Evolutionary conservation across 2,797 vertebrate genomes (phyloP), one percentile per base, ranked within the genome.

Genomic region (Cossypha caffra): DNA sequence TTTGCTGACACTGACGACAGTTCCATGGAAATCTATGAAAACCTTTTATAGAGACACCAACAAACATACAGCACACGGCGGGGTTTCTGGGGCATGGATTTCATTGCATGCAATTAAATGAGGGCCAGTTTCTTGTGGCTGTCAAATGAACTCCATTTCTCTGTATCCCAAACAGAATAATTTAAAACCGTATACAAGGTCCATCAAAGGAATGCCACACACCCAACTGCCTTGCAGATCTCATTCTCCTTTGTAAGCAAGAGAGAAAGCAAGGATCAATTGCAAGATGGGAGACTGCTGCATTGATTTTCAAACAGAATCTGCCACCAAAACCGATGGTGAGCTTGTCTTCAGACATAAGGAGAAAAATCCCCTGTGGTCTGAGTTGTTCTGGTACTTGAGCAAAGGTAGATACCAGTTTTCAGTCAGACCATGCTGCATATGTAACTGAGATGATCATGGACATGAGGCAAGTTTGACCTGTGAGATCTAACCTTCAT

Each of bases 281-380:
- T 78, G 88, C 80, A 89, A 89, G 68, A 89, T 16, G 21, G 88
- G 81, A 95, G 75, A 77, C 31, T 62, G 42, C 72, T 40, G 61
- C 78, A 92, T 62, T 89, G 72, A 94, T 94, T 97, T 96, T 95
- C 93, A 95, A 93, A 93, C 55, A 81, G 92, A 96, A 94, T 94
- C 88, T 59, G 69, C 90, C 91, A 92, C 83, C 72, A 96, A 96
- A 93, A 96, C 78, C 90, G 77, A 54, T 48, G 66, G 91, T 11
- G 29, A 89, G 59, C 58, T 80, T 59, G 28, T 77, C 61, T 80
- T 88, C 64, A 66, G 67, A 87, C 35, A 31, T 1, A 20, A 52
- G n/a, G 18, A 51, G 67, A 67, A 77, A 73, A 66, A 21, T 1
- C 67, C 79, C 58, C 54, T 9, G 16, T 23, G 50, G 79, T 64